phyloP scores from a whole-genome alignment of 2,888 invertebrate species.

The Drosophila monieri region DNA sequence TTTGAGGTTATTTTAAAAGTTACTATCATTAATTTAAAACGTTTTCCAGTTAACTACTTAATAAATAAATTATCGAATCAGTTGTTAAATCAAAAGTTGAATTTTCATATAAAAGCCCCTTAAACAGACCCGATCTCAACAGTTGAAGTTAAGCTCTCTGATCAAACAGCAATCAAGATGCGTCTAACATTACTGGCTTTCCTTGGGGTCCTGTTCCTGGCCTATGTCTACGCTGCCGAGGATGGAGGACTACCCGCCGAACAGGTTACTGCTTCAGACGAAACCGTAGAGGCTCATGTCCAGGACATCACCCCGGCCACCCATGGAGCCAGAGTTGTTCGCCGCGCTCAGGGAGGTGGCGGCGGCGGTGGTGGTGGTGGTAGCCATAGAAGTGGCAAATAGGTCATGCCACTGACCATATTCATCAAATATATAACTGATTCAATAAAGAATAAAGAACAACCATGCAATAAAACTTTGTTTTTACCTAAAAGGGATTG shows the following conservation, averaged over 20 bases:
- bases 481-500: neutral
- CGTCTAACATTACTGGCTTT: neutral
- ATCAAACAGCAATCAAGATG: neutral
- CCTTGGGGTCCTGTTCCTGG: neutral
- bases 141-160: neutral
- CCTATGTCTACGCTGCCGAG: slow-evolving; percentile 1
- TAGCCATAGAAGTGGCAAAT: neutral
- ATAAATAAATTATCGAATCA: too few relatives aligned
- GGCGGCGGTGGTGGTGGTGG: slow-evolving; percentile 2
- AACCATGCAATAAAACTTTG: neutral
- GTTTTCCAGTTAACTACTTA: too few relatives aligned
- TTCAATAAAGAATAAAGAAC: neutral
- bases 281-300: neutral
- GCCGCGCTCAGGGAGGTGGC: neutral
- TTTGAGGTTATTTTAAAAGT: too few relatives aligned
- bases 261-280: neutral
- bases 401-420: neutral
- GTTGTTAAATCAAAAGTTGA: neutral
- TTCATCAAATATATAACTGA: neutral
- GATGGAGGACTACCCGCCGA: neutral
- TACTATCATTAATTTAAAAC: too few relatives aligned
- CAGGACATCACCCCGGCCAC: neutral
- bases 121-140: neutral
- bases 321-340: neutral
- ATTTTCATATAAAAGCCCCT: neutral